Evolutionary conservation across 1,140 invertebrate genomes (phyloP), one percentile per base, ranked within the genome.

Genomic region (Orius insidiosus): DNA sequence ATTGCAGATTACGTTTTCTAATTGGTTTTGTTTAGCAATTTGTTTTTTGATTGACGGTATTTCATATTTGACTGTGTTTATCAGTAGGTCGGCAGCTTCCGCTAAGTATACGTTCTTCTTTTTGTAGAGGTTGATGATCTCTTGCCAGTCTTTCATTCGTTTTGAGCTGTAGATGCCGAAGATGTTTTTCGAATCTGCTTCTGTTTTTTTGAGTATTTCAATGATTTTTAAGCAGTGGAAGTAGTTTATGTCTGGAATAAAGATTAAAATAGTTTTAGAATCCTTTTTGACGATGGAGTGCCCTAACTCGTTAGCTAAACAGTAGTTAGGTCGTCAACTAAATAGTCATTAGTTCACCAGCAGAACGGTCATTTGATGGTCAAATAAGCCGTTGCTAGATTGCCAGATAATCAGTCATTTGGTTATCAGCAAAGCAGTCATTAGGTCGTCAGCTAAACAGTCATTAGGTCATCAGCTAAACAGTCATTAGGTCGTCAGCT

Each of bases 91-190:
- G 1, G 88, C 80, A 19, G 80, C 78, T 68, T 98, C 95, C 2
- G 82, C 90, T 56, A 89, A 65, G 60, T 92, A 95, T 30, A 93
- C 63, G 61, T 85, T 88, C 55, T 96, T 86, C 61, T 85, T 93
- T 64, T 95, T 83, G 66, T 97, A 97, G 13, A 75, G 63, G 36
- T 68, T 74, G 1, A 82, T 58, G 32, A 92, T 76, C 59, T 90
- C 85, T 58, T 80, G 76, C 87, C 87, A 93, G 64, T 94, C 89
- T 65, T 97, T 97, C 88, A 98, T 96, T 52, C 89, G 65, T 62
- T 97, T 80, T 2, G 92, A 97, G 0, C 89, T 87, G 65, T 98
- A 98, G 47, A 77, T 76, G 0, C 94, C 94, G 67, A 98, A 95
- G n/a, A 98, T 72, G 66, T 96, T 97, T 64, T 93, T 96, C 1